phyloP scores from a whole-genome alignment of 1,140 invertebrate genomes.

The Plodia interpunctella region DNA sequence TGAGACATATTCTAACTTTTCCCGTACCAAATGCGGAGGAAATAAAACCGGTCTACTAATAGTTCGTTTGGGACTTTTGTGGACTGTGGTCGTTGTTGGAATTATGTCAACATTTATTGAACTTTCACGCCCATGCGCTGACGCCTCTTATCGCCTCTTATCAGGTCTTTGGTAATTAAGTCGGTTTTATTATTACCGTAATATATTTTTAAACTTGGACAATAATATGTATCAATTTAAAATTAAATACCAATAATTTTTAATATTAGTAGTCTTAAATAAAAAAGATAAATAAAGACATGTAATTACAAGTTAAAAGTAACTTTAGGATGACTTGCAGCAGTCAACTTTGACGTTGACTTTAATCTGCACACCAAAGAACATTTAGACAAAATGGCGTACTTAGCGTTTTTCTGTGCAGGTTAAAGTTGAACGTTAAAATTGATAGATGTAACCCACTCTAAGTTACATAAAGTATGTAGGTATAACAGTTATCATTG shows the following conservation, averaged over 20 bases:
- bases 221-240: neutral
- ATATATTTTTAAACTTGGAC: constrained; percentile 11
- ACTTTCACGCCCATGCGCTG: constrained; percentile 64
- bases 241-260: neutral
- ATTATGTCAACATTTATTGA: constrained; percentile 47
- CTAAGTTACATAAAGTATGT: neutral
- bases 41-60: neutral
- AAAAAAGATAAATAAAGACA: too few species aligned
- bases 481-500: too few species aligned
- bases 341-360: too few species aligned
- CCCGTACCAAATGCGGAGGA: neutral
- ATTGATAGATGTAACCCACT: too few species aligned
- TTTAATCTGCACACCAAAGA: too few species aligned
- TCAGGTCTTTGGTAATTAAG: constrained; percentile 48
- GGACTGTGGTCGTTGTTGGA: constrained; percentile 48
- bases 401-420: too few species aligned
- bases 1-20: constrained; percentile 5
- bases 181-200: constrained; percentile 24
- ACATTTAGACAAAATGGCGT: too few species aligned
- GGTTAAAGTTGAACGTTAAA: too few species aligned
- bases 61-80: constrained; percentile 10
- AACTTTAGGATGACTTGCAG: too few species aligned
- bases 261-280: neutral
- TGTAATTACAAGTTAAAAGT: too few species aligned
- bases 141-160: constrained; percentile 48